Evolutionary conservation across 2,888 invertebrate species (phyloP), one percentile per base, ranked within the genome.

Genomic region (Diplolepis rosae): DNA sequence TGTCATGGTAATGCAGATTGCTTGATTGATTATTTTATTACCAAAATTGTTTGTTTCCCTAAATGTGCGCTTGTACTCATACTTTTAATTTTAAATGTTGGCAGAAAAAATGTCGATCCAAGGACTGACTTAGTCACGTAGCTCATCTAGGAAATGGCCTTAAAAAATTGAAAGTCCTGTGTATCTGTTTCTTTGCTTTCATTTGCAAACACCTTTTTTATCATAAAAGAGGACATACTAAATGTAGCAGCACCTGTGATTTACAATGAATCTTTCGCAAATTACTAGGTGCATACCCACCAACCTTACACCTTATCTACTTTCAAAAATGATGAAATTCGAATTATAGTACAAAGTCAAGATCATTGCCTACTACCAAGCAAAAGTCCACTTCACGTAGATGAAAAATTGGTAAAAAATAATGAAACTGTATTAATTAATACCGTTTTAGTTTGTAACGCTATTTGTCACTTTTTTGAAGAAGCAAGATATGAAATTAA

Each of bases 251-350:
- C 56, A 50, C 51, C 52, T 0, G 18, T 77, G 11, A 3, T 52
- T 5, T 74, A 68, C 54, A 72, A 74, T 54, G 74, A 74, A 24
- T 65, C 65, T 5, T 68, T 77, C 32, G 56, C 74, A 4, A 51
- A 71, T 18, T 77, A 74, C 50, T 74, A 74, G 4, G 65, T 72
- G 2, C 71, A 71, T 24, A 28, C 61, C 0, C 77, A 77, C 69
- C 69, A 68, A 15, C 69, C 70, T 4, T 77, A 73, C 24, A 68
- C 70, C 7, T 56, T 54, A 2, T 24, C 5, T 18, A 27, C 54
- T n/a, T 27, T 27, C 6, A 28, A 27, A 27, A 54, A 54, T 27
- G 54, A 54, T 24, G 54, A 54, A 54, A 54, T 54, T 2, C 18
- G 27, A 54, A 54, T 54, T 3, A 22, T 28, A 1, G 30, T 54